A percentile compares a stretch with the other conserved stretches of the same genome.
phyloP scores from a whole-genome alignment of 2,113 vertebrate genomes.

The Helogale parvula region DNA sequence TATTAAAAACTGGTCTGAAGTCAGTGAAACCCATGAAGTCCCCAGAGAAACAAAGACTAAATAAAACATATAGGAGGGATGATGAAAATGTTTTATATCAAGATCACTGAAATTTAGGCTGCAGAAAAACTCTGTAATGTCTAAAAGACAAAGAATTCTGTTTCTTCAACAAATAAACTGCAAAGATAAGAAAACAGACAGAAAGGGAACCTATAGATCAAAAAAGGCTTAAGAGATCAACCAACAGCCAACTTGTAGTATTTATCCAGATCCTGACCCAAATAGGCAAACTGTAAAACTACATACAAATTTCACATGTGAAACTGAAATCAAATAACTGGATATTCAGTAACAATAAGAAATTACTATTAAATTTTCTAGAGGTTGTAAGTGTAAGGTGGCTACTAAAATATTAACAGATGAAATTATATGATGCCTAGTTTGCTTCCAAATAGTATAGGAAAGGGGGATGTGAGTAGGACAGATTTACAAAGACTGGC shows the following conservation, averaged over 20 bases:
- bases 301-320: neutral
- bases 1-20: conserved; percentile 26
- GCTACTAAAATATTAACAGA: neutral
- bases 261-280: neutral
- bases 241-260: neutral
- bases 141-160: neutral
- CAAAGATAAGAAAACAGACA: neutral
- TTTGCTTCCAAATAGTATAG: neutral
- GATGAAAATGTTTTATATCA: neutral
- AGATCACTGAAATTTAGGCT: neutral
- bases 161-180: conserved; percentile 34
- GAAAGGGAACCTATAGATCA: neutral
- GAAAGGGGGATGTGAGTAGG: neutral
- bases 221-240: neutral
- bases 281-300: conserved; percentile 37
- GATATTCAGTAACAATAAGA: neutral
- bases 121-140: neutral
- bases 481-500: neutral
- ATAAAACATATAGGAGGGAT: neutral
- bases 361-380: neutral
- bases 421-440: neutral
- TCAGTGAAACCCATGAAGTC: neutral
- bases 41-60: neutral
- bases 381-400: neutral
- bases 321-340: neutral